These are phyloP conservation scores for Penelope pileata DNA, from an alignment of 2,113 vertebrate genomes.

Conservation along the genomic window DNA sequence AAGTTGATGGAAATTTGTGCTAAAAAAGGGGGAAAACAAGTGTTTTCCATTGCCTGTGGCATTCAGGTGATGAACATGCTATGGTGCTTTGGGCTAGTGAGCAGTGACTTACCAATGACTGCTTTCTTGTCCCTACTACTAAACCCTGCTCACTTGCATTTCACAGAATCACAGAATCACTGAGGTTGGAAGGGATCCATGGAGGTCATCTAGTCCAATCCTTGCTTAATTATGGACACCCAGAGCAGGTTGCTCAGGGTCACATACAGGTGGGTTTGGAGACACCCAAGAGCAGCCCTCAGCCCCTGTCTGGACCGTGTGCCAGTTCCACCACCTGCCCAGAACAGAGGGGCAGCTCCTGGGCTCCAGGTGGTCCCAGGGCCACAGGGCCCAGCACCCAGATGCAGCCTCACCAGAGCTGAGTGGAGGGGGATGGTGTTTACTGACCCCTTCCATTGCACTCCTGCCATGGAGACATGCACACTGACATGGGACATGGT, in stretches of 20 bases:
- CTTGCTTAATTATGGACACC: background rate
- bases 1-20: background rate
- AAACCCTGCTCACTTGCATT: background rate
- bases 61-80: fast-evolving
- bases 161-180: background rate
- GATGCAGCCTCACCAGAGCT: background rate
- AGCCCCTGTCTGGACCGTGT: background rate
- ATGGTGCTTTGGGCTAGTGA: background rate
- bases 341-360: background rate
- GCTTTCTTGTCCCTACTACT: background rate
- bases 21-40: background rate
- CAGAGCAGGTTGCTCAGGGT: background rate
- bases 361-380: background rate
- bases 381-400: background rate
- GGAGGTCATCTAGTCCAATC: background rate
- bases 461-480: background rate
- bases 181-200: background rate
- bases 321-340: background rate
- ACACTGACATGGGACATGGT: background rate
- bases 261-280: background rate
- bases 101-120: fast-evolving
- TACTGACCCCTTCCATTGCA: background rate
- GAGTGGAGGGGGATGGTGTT: background rate
- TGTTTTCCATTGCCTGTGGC: background rate
- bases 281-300: background rate